phyloP scores from a whole-genome alignment of 2,797 vertebrate genomes.

The Melanotaenia parkinsoni region DNA sequence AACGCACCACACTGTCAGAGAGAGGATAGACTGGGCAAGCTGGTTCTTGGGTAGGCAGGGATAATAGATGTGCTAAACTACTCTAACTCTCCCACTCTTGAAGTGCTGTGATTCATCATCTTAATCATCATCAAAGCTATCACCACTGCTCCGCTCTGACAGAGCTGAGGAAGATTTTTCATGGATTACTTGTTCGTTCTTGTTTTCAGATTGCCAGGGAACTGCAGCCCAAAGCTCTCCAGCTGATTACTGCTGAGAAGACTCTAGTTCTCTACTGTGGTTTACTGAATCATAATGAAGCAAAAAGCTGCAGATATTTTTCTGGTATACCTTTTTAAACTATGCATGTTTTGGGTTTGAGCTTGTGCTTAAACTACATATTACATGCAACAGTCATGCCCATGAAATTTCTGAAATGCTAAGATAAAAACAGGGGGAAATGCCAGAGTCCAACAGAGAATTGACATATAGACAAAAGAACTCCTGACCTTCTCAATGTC shows the following conservation, averaged over 20 bases:
- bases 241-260: conserved; percentile 25
- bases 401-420: conserved; percentile 18
- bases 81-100: conserved; percentile 29
- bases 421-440: conserved; percentile 9
- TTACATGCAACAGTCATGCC: not conserved
- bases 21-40: not conserved
- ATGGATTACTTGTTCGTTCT: conserved; percentile 13
- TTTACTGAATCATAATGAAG: not conserved
- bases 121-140: conserved; percentile 53
- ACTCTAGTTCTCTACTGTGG: not conserved
- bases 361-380: not conserved
- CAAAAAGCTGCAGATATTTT: not conserved
- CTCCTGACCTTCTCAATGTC: conserved; percentile 40
- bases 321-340: not conserved
- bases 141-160: conserved; percentile 39
- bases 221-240: conserved; percentile 16
- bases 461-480: conserved; percentile 12
- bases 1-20: not conserved
- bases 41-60: conserved; percentile 4
- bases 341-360: not conserved
- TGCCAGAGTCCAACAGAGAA: not conserved
- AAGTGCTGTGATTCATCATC: conserved; percentile 51
- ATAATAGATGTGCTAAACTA: conserved; percentile 41
- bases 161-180: conserved; percentile 41
- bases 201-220: conserved; percentile 6